Percentiles rank a stretch among this genome's conserved stretches.
phyloP scores from a whole-genome alignment of 1,140 invertebrate genomes.

The Diplogasteroides magnus region DNA sequence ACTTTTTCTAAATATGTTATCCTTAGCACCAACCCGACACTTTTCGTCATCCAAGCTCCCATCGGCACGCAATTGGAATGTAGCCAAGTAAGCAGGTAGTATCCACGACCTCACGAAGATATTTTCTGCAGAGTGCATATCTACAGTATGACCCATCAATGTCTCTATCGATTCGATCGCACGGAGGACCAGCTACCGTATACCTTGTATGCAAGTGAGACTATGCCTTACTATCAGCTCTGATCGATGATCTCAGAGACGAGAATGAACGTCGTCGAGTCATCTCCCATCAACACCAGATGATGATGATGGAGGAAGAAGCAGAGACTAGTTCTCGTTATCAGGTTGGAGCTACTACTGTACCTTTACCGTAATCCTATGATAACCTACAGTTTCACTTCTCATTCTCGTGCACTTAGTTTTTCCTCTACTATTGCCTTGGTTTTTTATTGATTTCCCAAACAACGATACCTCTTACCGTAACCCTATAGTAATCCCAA shows the following conservation, averaged over 20 bases:
- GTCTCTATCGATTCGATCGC: not conserved
- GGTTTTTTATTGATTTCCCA: conserved; percentile 11
- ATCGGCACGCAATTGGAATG: not conserved
- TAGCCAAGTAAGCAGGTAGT: too few relatives aligned
- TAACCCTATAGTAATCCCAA: conserved; percentile 12
- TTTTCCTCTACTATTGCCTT: not conserved
- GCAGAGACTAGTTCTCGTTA: not conserved
- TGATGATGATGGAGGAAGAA: conserved; percentile 1
- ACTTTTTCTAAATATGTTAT: conserved; percentile 6
- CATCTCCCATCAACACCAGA: not conserved
- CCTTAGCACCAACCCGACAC: not conserved
- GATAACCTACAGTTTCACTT: too few relatives aligned
- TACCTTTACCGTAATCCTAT: too few relatives aligned
- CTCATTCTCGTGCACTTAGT: too few relatives aligned
- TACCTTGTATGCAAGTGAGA: not conserved
- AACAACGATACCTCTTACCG: conserved; percentile 16
- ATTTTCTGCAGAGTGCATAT: not conserved
- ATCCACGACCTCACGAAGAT: too few relatives aligned
- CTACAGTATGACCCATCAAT: not conserved
- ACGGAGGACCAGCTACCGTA: not conserved
- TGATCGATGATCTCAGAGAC: too few relatives aligned
- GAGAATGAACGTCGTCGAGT: not conserved
- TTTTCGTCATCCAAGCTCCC: not conserved
- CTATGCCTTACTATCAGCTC: too few relatives aligned
- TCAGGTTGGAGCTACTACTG: too few relatives aligned